Evolutionary conservation across 2,797 vertebrate genomes (phyloP).

Genomic region (Tragopan temminckii): DNA sequence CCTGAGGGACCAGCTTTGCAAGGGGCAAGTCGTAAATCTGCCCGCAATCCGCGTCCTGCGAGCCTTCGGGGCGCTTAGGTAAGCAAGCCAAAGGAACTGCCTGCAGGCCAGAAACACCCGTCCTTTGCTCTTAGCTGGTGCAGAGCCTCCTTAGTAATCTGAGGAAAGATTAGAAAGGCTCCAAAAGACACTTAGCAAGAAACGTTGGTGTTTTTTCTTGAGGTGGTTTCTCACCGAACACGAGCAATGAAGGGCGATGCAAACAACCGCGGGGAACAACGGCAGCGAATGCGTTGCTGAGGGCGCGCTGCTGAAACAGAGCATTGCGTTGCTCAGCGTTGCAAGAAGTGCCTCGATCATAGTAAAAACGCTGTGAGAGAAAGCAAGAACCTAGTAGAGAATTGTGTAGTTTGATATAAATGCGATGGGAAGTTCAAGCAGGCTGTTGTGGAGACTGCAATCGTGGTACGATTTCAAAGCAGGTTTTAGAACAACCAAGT

Average conservation of each 20-base stretch:
- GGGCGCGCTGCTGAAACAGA: background rate
- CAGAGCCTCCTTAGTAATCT: background rate
- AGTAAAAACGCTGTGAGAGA: background rate
- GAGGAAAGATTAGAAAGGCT: background rate
- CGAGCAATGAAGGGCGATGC: background rate
- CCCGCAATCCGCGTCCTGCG: accelerated
- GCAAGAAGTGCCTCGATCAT: background rate
- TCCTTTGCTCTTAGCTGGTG: background rate
- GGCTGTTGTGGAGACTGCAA: background rate
- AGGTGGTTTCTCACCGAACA: background rate
- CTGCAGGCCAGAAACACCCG: accelerated
- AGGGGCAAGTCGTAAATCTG: accelerated
- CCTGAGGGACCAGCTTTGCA: accelerated
- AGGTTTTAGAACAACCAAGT: background rate
- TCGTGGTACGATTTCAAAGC: background rate
- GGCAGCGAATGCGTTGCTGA: background rate
- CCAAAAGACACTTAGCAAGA: background rate
- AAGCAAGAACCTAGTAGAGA: background rate
- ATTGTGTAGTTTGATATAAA: background rate
- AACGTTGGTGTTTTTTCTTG: background rate
- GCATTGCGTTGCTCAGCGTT: background rate
- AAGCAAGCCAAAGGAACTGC: background rate
- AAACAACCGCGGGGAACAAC: background rate
- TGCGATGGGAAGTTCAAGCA: background rate
- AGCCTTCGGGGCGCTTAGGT: background rate